A percentile compares a stretch with the other conserved stretches of the same genome.
Evolutionary conservation across 2,797 vertebrate species (phyloP).

Genomic region (Danio albolineatus): DNA sequence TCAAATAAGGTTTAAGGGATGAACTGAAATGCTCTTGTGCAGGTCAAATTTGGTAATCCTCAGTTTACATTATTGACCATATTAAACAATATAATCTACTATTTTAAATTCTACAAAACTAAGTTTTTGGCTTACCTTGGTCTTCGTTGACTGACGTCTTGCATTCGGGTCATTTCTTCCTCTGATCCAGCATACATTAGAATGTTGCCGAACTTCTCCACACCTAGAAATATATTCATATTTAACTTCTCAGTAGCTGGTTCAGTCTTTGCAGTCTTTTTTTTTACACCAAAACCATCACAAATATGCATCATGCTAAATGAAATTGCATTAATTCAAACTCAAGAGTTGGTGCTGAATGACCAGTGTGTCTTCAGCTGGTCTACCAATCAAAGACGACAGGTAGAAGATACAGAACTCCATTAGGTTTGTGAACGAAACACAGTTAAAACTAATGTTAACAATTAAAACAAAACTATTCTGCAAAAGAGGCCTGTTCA

Average conservation of each 20-base stretch:
- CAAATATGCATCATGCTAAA: not conserved
- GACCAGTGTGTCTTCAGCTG: not conserved
- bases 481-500: not conserved
- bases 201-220: constrained; percentile 57
- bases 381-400: not conserved
- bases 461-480: not conserved
- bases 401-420: not conserved
- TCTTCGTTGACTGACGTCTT: constrained; percentile 10
- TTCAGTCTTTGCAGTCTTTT: not conserved
- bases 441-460: not conserved
- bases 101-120: no score
- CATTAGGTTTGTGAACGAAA: not conserved
- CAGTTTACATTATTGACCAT: no score
- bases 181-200: constrained; percentile 59
- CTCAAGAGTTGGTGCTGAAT: not conserved
- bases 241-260: not conserved
- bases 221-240: constrained; percentile 42
- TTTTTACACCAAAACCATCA: not conserved
- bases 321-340: not conserved
- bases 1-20: not conserved
- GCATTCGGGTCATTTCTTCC: constrained; percentile 30
- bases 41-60: no score
- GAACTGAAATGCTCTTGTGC: no score
- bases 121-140: constrained; percentile 32
- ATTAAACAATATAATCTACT: no score